Conservation (phyloP, 2,113 vertebrate genomes). For the Motacilla alba region DNA sequence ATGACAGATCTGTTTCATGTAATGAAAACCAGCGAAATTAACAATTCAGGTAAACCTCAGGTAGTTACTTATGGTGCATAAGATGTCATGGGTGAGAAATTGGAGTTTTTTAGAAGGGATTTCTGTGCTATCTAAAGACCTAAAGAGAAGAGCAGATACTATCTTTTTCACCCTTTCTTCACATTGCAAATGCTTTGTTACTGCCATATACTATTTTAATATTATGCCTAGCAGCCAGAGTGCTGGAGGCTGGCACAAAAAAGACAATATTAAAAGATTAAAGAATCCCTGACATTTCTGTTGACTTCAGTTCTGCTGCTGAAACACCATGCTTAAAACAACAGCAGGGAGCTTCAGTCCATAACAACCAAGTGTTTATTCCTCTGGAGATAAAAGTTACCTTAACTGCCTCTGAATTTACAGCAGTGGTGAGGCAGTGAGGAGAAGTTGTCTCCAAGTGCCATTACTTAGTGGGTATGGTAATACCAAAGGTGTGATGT, state of each 20-base stretch:
- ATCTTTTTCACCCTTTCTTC: neutral
- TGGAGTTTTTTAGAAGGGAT: neutral
- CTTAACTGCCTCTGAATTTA: neutral
- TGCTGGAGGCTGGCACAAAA: neutral
- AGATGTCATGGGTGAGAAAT: neutral
- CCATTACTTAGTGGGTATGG: neutral
- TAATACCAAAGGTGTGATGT: neutral
- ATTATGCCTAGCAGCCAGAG: neutral
- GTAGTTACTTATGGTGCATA: fast-evolving
- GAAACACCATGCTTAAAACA: neutral
- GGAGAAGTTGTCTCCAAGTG: neutral
- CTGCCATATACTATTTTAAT: neutral
- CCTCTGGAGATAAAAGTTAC: neutral
- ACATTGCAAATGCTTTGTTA: neutral
- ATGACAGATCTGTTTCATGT: neutral
- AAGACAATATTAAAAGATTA: neutral
- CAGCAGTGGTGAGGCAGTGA: neutral
- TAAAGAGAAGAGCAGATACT: neutral
- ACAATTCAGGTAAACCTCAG: neutral
- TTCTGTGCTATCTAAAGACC: neutral
- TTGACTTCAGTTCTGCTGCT: neutral
- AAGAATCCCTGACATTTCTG: neutral
- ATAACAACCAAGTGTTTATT: neutral
- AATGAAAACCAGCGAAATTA: neutral
- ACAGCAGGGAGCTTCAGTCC: neutral